Conservation (phyloP, 37 sponge, comb jelly and placozoan species). For the Amphimedon queenslandica region DNA sequence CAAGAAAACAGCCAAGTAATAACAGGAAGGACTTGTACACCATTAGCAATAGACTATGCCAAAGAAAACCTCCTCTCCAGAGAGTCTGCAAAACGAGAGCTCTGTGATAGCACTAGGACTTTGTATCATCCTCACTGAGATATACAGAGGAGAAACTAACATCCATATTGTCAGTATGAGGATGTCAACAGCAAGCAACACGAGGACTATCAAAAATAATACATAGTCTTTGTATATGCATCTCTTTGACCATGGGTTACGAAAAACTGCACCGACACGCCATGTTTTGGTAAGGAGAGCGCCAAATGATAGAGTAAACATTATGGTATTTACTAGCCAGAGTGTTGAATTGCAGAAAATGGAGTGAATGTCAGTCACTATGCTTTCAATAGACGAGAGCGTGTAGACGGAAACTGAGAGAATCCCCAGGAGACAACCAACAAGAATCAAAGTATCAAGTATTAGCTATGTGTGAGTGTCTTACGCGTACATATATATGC, state of each 20-base stretch:
- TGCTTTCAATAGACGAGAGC: not conserved
- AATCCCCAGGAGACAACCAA: constrained; percentile 11
- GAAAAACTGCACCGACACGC: constrained; percentile 20
- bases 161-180: constrained; percentile 1
- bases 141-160: not conserved
- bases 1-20: constrained; percentile 23
- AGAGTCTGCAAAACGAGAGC: not conserved
- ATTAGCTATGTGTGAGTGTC: too few species aligned
- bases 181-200: constrained; percentile 2
- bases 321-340: not conserved
- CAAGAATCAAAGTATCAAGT: constrained; percentile 15
- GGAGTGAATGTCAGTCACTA: not conserved
- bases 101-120: not conserved
- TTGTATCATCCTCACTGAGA: not conserved
- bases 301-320: constrained; percentile 33
- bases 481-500: too few species aligned
- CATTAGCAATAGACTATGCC: not conserved
- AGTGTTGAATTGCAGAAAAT: constrained; percentile 13
- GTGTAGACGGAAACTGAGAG: not conserved
- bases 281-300: constrained; percentile 26
- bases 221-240: constrained; percentile 18
- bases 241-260: constrained; percentile 18
- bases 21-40: constrained; percentile 9
- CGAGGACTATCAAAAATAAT: constrained; percentile 5
- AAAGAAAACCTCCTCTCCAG: not conserved